Conservation (phyloP, 2,888 invertebrate genomes). For the Allophyes oxyacanthae region DNA sequence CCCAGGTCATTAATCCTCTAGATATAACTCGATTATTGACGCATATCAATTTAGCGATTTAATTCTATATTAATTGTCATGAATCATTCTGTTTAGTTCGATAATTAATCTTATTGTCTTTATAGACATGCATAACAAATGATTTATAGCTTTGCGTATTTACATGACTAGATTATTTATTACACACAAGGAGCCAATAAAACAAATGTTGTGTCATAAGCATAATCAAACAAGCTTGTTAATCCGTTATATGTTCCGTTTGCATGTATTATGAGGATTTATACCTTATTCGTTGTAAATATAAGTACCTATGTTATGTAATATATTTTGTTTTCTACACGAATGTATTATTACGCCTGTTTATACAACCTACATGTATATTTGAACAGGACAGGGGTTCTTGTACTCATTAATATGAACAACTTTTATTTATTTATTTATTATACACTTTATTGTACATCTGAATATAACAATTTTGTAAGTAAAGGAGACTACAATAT, state of each 20-base stretch:
- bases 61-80: constrained; percentile 20
- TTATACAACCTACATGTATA: too few species aligned
- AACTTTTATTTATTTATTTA: too few species aligned
- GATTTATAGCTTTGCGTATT: constrained; percentile 20
- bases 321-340: constrained; percentile 12
- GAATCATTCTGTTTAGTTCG: constrained; percentile 2
- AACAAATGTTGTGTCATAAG: constrained; percentile 18
- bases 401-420: too few species aligned
- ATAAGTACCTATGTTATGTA: not conserved
- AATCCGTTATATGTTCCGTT: constrained; percentile 16
- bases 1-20: not conserved
- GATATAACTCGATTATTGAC: not conserved
- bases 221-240: constrained; percentile 11
- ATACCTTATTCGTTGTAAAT: constrained; percentile 17
- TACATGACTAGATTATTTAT: not conserved
- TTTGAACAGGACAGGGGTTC: too few species aligned
- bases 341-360: constrained; percentile 18
- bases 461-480: too few species aligned
- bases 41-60: constrained; percentile 11
- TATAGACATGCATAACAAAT: constrained; percentile 22
- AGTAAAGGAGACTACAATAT: too few species aligned
- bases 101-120: constrained; percentile 28
- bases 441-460: too few species aligned
- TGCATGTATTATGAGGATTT: constrained; percentile 28
- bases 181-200: constrained; percentile 14